Evolutionary conservation across 2,888 invertebrate genomes (phyloP).

Genomic region (Lobophora halterata): DNA sequence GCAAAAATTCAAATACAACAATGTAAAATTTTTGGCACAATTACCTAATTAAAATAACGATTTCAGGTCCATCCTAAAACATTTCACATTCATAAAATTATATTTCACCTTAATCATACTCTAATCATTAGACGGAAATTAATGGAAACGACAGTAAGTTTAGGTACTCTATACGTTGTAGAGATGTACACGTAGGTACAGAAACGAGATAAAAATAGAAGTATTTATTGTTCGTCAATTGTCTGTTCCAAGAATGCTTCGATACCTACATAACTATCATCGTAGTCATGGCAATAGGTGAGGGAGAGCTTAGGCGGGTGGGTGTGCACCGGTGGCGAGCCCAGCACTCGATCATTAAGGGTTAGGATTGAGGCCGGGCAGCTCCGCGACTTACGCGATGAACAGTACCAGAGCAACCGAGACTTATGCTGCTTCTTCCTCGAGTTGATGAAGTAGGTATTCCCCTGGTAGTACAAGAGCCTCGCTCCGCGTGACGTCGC

Average conservation of each 20-base stretch:
- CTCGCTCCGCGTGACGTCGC: constrained; percentile 51
- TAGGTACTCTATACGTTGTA: no score
- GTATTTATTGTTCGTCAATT: constrained; percentile 14
- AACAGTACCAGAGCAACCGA: constrained; percentile 60
- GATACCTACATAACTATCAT: constrained; percentile 17
- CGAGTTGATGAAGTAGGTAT: constrained; percentile 60
- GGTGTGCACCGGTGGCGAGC: constrained; percentile 50
- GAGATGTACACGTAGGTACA: no score
- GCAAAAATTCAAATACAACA: no score
- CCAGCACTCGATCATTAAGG: constrained; percentile 49
- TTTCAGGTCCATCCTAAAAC: no score
- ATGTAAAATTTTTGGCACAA: no score
- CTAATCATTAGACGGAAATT: no score
- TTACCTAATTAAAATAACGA: no score
- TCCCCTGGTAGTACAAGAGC: constrained; percentile 55
- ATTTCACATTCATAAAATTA: no score
- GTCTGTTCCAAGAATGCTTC: constrained; percentile 25
- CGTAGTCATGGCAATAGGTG: constrained; percentile 27
- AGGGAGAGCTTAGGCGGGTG: constrained; percentile 55
- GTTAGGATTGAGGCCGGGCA: constrained; percentile 58
- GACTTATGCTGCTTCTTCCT: constrained; percentile 46
- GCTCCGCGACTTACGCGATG: constrained; percentile 54
- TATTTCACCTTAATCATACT: no score
- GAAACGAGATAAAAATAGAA: no score
- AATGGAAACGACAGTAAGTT: no score